Evolutionary conservation across 2,888 invertebrate genomes (phyloP).

Genomic region (Protophormia terraenovae): DNA sequence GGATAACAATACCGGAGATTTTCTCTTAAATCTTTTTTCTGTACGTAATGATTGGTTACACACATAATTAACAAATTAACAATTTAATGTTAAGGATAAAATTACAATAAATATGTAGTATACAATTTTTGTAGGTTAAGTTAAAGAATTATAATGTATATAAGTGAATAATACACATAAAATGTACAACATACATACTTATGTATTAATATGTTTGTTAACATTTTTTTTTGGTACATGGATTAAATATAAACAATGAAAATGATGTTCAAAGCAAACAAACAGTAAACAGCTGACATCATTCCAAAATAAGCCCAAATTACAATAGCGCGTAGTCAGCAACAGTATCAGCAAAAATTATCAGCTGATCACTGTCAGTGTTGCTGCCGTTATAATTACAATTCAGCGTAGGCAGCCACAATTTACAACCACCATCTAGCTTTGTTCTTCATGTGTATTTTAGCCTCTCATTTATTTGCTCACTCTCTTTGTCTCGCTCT

Average conservation of each 20-base stretch:
- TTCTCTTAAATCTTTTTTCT: constrained; percentile 70
- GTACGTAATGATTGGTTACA: constrained; percentile 68
- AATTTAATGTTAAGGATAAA: not conserved
- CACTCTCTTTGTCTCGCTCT: too few relatives aligned
- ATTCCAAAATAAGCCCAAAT: not conserved
- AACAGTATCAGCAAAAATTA: too few relatives aligned
- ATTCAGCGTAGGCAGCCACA: too few relatives aligned
- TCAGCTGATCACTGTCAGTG: too few relatives aligned
- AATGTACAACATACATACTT: not conserved
- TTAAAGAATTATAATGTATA: not conserved
- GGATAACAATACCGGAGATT: constrained; percentile 68
- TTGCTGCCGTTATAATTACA: too few relatives aligned
- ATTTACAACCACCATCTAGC: too few relatives aligned
- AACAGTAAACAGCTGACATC: not conserved
- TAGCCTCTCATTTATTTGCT: too few relatives aligned
- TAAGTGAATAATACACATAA: not conserved
- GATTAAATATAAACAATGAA: not conserved
- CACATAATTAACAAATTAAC: not conserved
- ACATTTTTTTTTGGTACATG: too few relatives aligned
- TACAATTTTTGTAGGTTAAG: too few relatives aligned
- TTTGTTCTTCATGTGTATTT: too few relatives aligned
- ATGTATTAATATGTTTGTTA: too few relatives aligned
- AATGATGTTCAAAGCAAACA: not conserved
- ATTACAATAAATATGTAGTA: not conserved
- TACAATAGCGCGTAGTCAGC: too few relatives aligned